Evolutionary conservation across 2,797 vertebrate genomes (phyloP).

Genomic region (Gallinago nigripennis): DNA sequence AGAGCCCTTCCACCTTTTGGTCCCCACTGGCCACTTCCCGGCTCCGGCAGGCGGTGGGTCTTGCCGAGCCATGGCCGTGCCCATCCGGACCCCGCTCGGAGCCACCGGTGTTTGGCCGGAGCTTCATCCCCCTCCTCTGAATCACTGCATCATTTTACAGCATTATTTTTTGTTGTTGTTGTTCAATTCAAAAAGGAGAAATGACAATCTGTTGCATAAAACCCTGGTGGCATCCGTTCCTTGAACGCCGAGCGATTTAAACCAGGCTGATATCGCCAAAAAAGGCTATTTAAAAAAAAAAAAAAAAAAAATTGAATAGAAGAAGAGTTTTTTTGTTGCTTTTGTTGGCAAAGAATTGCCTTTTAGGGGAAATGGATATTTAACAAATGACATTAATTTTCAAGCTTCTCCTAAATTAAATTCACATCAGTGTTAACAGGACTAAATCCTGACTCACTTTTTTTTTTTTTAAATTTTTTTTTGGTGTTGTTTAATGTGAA

Average conservation of each 20-base stretch:
- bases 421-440: slow-evolving; percentile 63
- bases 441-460: slow-evolving; percentile 43
- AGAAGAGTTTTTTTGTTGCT: slow-evolving; percentile 29
- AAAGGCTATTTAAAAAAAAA: slow-evolving; percentile 37
- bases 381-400: slow-evolving; percentile 63
- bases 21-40: not conserved
- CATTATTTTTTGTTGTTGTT: not conserved
- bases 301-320: slow-evolving; percentile 6
- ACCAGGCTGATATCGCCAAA: slow-evolving; percentile 56
- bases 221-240: slow-evolving; percentile 54
- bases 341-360: slow-evolving; percentile 65
- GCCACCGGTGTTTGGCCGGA: not conserved
- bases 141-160: not conserved
- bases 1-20: not conserved
- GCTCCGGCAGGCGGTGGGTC: not conserved
- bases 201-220: slow-evolving; percentile 50
- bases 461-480: not conserved
- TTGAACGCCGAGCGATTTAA: slow-evolving; percentile 60
- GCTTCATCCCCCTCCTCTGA: not conserved
- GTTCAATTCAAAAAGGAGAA: not conserved
- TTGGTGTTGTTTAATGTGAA: not conserved
- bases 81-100: not conserved
- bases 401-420: slow-evolving; percentile 62
- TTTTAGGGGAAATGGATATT: slow-evolving; percentile 61
- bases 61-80: not conserved